Percentiles rank a stretch among this genome's conserved stretches.
Conservation (phyloP, 2,113 vertebrate species). For the Syngnathus floridae region DNA sequence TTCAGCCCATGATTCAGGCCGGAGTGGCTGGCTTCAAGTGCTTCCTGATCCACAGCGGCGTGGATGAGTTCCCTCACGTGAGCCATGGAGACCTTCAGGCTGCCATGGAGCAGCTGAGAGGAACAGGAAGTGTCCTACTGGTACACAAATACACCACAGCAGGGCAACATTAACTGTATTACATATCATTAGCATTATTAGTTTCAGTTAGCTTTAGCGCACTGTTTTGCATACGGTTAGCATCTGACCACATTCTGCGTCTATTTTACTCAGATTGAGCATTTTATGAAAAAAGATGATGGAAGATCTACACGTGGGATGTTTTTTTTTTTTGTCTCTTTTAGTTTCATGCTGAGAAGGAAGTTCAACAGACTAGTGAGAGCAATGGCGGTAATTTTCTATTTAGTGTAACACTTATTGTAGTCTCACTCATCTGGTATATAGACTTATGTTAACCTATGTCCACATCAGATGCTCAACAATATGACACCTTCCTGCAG, state of each 20-base stretch:
- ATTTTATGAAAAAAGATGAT: background rate
- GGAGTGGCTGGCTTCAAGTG: slow-evolving; percentile 80
- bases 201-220: too few relatives aligned
- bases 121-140: slow-evolving; percentile 74
- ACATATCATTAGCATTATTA: too few relatives aligned
- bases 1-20: slow-evolving; percentile 72
- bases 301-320: background rate
- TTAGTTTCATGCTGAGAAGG: slow-evolving; percentile 77
- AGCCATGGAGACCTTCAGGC: slow-evolving; percentile 64
- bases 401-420: background rate
- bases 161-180: background rate
- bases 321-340: slow-evolving; percentile 12
- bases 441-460: background rate
- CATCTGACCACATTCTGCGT: too few relatives aligned
- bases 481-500: slow-evolving; percentile 73
- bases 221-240: too few relatives aligned
- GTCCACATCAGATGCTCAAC: slow-evolving; percentile 59
- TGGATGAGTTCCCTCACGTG: slow-evolving; percentile 77
- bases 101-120: slow-evolving; percentile 73
- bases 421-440: background rate
- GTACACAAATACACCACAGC: slow-evolving; percentile 38
- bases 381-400: slow-evolving; percentile 43
- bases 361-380: slow-evolving; percentile 40
- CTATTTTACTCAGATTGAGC: background rate
- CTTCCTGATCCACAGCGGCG: slow-evolving; percentile 78